Evolutionary conservation across 2,113 vertebrate species (phyloP).

Genomic region (Oreochromis tanganicae): DNA sequence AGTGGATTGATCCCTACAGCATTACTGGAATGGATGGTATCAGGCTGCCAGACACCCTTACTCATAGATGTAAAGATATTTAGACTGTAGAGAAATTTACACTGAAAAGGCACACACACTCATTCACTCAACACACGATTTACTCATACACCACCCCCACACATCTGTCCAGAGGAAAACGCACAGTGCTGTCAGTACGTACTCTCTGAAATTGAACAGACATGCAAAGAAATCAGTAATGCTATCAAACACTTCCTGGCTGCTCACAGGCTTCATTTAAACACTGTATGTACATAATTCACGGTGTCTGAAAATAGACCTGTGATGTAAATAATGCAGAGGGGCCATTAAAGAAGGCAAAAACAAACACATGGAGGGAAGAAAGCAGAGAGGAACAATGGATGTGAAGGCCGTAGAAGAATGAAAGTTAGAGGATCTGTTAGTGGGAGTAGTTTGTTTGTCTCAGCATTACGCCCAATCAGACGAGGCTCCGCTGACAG

Average conservation of each 20-base stretch:
- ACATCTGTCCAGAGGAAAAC: background rate
- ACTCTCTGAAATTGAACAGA: background rate
- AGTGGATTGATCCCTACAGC: conserved; percentile 40
- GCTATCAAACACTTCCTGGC: conserved; percentile 33
- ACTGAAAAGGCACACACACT: background rate
- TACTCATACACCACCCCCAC: background rate
- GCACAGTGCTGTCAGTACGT: background rate
- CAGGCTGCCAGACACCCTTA: conserved; percentile 1
- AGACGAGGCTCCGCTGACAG: background rate
- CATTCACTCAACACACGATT: background rate
- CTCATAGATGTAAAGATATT: conserved; percentile 1
- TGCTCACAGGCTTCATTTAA: conserved; percentile 28
- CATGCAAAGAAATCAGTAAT: background rate
- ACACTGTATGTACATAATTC: conserved; percentile 34
- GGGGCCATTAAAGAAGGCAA: conserved; percentile 23
- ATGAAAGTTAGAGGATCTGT: background rate
- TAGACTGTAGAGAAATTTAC: background rate
- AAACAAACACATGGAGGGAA: background rate
- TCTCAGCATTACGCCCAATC: background rate
- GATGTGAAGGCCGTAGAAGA: background rate
- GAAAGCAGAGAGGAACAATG: background rate
- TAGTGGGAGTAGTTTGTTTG: background rate
- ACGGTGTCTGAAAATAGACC: conserved; percentile 52
- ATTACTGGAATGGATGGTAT: conserved; percentile 44
- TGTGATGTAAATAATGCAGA: conserved; percentile 54